Percentiles rank a stretch among this genome's conserved stretches.
These are phyloP conservation scores for Nephrotoma guestfalica DNA, from an alignment of 2,888 invertebrate species.

Conservation along the genomic window DNA sequence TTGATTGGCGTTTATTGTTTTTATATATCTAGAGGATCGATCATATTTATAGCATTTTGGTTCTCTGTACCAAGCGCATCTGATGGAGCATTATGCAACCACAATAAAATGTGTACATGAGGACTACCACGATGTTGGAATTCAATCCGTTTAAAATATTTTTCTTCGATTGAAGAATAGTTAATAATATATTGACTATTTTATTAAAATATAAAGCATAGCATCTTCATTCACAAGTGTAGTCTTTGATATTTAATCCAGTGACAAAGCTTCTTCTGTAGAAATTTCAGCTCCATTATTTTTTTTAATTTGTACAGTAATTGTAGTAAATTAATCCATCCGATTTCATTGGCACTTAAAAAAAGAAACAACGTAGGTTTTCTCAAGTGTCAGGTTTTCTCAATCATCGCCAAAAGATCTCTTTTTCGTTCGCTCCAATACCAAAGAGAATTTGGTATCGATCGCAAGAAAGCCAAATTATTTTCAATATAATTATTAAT, in stretches of 20 bases:
- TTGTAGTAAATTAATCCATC: conserved; percentile 6
- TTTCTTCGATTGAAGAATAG: background rate
- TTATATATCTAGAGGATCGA: too few relatives aligned
- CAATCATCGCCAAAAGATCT: conserved; percentile 29
- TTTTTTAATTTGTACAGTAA: background rate
- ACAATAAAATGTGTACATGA: background rate
- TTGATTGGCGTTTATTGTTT: too few relatives aligned
- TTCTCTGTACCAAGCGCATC: conserved; percentile 18
- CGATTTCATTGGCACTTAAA: too few relatives aligned
- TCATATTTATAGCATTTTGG: too few relatives aligned
- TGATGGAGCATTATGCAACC: too few relatives aligned
- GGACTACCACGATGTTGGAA: background rate
- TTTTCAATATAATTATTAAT: conserved; percentile 12
- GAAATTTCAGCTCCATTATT: background rate
- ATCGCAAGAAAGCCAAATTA: conserved; percentile 21
- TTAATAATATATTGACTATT: background rate
- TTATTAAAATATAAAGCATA: background rate
- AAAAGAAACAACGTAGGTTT: conserved; percentile 26
- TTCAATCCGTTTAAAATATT: too few relatives aligned
- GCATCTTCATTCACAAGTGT: too few relatives aligned
- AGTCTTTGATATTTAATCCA: too few relatives aligned
- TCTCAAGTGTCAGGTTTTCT: conserved; percentile 25
- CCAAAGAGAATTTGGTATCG: conserved; percentile 20
- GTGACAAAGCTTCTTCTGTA: too few relatives aligned
- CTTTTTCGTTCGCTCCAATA: conserved; percentile 25